These are phyloP conservation scores for Aproaerema taeniolella DNA, from an alignment of 2,888 invertebrate genomes.

Conservation along the genomic window DNA sequence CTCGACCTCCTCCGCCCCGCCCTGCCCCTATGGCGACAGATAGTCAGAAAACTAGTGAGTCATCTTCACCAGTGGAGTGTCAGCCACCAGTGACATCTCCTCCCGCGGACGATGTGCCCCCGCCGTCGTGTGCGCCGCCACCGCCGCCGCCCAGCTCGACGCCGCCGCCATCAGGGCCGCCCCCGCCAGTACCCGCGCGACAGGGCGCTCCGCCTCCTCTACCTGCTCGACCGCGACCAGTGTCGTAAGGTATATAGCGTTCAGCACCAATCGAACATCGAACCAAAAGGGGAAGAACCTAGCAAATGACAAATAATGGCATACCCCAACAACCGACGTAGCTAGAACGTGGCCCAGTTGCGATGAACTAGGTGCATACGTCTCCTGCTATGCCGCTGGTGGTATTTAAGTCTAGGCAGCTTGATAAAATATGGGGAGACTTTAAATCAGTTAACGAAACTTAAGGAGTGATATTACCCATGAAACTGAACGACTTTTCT, in stretches of 20 bases:
- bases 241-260: neutral
- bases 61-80: neutral
- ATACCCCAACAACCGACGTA: too few relatives aligned
- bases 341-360: too few relatives aligned
- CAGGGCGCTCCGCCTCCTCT: constrained; percentile 81
- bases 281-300: neutral
- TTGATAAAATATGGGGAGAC: too few relatives aligned
- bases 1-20: constrained; percentile 73
- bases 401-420: too few relatives aligned
- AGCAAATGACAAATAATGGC: too few relatives aligned
- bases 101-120: constrained; percentile 77
- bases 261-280: neutral
- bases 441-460: too few relatives aligned
- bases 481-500: too few relatives aligned
- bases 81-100: constrained; percentile 48
- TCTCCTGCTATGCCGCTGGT: too few relatives aligned
- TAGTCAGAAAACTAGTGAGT: neutral
- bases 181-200: constrained; percentile 73
- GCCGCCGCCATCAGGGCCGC: constrained; percentile 53
- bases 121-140: constrained; percentile 81
- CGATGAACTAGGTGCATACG: too few relatives aligned
- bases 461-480: too few relatives aligned
- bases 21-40: constrained; percentile 35
- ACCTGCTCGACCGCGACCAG: constrained; percentile 78
- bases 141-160: constrained; percentile 51